Percentiles rank a stretch among this genome's conserved stretches.
phyloP scores from a whole-genome alignment of 2,888 invertebrate species.

The Meiosimyza decipiens region DNA sequence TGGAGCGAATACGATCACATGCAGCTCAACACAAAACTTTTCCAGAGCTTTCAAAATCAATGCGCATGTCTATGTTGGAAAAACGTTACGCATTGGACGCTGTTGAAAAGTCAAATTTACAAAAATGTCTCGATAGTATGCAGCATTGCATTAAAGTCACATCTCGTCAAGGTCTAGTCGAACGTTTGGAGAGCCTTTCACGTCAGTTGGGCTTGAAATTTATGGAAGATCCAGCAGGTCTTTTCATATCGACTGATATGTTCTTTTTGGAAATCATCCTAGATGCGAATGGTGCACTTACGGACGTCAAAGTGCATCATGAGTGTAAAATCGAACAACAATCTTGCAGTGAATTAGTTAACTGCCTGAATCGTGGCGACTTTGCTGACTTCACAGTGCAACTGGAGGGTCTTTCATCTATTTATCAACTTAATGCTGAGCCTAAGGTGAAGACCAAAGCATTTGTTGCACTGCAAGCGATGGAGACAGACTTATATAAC shows the following conservation, averaged over 20 bases:
- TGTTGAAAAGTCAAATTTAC: conserved; percentile 85
- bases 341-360: conserved; percentile 89
- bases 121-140: conserved; percentile 90
- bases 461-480: conserved; percentile 88
- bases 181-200: conserved; percentile 89
- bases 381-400: conserved; percentile 93
- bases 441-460: conserved; percentile 95
- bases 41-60: conserved; percentile 86
- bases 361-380: conserved; percentile 85
- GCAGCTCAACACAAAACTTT: conserved; percentile 86
- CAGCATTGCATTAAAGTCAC: conserved; percentile 95
- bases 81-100: conserved; percentile 89
- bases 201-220: conserved; percentile 92
- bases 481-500: conserved; percentile 89
- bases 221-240: conserved; percentile 82
- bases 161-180: conserved; percentile 90
- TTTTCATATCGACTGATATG: conserved; percentile 96
- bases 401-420: conserved; percentile 89
- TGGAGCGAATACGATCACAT: conserved; percentile 92
- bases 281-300: conserved; percentile 84
- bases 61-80: conserved; percentile 88
- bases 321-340: conserved; percentile 86
- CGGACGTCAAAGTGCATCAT: conserved; percentile 92
- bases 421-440: conserved; percentile 94
- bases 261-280: conserved; percentile 93